These are phyloP conservation scores for Folsomia manolachei DNA, from an alignment of 2,888 invertebrate genomes.

Conservation along the genomic window DNA sequence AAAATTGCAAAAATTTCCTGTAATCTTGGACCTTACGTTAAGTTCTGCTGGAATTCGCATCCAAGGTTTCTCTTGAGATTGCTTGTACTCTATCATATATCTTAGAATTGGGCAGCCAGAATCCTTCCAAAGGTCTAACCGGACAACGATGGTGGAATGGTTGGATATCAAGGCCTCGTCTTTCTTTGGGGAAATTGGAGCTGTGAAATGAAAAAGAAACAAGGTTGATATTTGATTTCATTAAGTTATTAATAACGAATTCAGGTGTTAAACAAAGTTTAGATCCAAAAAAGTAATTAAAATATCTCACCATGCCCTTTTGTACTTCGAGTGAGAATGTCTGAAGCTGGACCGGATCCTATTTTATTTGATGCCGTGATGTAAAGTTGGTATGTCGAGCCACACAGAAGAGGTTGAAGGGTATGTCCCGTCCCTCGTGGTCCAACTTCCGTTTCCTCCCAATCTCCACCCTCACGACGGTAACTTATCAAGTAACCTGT, in stretches of 20 bases:
- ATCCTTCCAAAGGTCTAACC: constrained; percentile 84
- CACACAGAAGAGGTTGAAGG: constrained; percentile 79
- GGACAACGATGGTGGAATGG: constrained; percentile 74
- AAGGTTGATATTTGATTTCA: no score
- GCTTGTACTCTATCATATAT: constrained; percentile 75
- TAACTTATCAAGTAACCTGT: constrained; percentile 89
- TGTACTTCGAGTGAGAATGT: constrained; percentile 79
- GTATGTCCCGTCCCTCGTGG: constrained; percentile 76
- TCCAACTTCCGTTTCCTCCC: constrained; percentile 85
- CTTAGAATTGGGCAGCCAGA: constrained; percentile 83
- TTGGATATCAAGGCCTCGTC: constrained; percentile 44
- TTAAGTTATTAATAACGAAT: no score
- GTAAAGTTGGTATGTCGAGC: constrained; percentile 81
- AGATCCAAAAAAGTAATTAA: constrained; percentile 11
- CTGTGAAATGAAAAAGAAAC: no score
- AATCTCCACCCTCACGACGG: constrained; percentile 83
- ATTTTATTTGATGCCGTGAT: constrained; percentile 88
- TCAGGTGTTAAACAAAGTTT: no score
- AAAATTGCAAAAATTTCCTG: no score
- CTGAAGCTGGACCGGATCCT: constrained; percentile 82
- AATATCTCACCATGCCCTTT: constrained; percentile 62
- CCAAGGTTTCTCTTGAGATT: constrained; percentile 37
- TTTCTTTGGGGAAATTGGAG: constrained; percentile 43
- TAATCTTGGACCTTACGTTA: constrained; percentile 20
- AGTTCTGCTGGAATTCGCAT: constrained; percentile 41